phyloP scores from a whole-genome alignment of 2,113 vertebrate species.

The Phoxinus phoxinus region DNA sequence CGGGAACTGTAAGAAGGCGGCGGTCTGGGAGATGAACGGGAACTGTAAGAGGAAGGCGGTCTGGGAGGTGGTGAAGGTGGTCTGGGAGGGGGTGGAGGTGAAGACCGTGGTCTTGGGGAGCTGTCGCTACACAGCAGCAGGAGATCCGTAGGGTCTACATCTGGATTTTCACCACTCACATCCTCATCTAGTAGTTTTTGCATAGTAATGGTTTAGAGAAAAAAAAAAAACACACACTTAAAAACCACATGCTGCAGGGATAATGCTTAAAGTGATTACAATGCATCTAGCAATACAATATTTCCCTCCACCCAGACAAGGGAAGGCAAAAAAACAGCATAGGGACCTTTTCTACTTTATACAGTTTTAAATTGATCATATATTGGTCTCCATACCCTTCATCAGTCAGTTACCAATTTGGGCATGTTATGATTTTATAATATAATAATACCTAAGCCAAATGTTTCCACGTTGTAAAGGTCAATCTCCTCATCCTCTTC shows the following conservation, averaged over 20 bases:
- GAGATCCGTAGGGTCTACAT: slow-evolving; percentile 45
- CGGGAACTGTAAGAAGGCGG: slow-evolving; percentile 20
- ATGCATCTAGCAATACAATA: background rate
- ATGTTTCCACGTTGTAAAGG: slow-evolving; percentile 86
- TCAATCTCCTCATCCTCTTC: slow-evolving; percentile 88
- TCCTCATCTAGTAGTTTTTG: slow-evolving; percentile 54
- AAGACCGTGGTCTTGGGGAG: slow-evolving; percentile 48
- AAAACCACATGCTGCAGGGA: too few relatives aligned
- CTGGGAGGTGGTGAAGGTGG: slow-evolving; percentile 17
- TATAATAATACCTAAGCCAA: slow-evolving; percentile 77
- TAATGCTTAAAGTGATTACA: background rate
- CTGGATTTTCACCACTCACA: slow-evolving; percentile 49
- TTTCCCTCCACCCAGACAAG: background rate
- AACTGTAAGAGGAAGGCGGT: slow-evolving; percentile 4
- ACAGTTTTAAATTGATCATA: background rate
- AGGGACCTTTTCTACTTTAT: background rate
- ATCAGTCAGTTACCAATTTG: background rate
- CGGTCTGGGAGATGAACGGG: slow-evolving; percentile 44
- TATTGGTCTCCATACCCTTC: background rate
- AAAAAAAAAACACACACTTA: background rate
- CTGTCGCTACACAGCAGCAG: slow-evolving; percentile 57
- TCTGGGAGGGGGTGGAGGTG: background rate
- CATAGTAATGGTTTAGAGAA: background rate
- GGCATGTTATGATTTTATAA: background rate
- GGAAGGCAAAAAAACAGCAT: background rate